A percentile compares a stretch with the other conserved stretches of the same genome.
phyloP scores from a whole-genome alignment of 2,113 vertebrate species.

The Cavia aperea region DNA sequence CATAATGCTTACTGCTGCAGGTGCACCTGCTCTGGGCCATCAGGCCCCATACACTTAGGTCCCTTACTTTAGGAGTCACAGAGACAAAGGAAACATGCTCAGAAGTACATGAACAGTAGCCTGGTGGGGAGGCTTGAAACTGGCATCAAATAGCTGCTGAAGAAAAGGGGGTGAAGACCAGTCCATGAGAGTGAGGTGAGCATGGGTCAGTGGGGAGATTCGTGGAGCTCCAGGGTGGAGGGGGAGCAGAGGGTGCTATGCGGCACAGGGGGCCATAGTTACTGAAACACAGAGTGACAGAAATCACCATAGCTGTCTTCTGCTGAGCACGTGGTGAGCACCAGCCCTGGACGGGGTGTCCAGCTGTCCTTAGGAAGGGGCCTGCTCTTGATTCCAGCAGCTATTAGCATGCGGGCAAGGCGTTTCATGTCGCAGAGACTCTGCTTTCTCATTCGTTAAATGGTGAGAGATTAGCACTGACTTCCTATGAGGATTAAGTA shows the following conservation, averaged over 20 bases:
- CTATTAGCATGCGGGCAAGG: not conserved
- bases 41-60: not conserved
- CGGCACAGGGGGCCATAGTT: not conserved
- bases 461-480: not conserved
- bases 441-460: not conserved
- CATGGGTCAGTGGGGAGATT: not conserved
- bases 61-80: not conserved
- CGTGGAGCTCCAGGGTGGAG: not conserved
- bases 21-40: not conserved
- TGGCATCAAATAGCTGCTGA: fast-evolving
- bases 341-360: fast-evolving
- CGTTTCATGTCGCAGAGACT: not conserved
- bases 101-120: not conserved
- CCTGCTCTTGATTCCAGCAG: not conserved
- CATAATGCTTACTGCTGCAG: no score
- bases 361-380: not conserved
- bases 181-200: fast-evolving
- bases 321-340: fast-evolving
- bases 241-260: not conserved
- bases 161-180: not conserved
- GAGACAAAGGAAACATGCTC: not conserved
- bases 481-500: not conserved
- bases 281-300: not conserved
- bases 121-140: not conserved
- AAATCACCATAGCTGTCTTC: not conserved